Conservation (phyloP, 2,888 invertebrate genomes). For the Nephrotoma guestfalica region DNA sequence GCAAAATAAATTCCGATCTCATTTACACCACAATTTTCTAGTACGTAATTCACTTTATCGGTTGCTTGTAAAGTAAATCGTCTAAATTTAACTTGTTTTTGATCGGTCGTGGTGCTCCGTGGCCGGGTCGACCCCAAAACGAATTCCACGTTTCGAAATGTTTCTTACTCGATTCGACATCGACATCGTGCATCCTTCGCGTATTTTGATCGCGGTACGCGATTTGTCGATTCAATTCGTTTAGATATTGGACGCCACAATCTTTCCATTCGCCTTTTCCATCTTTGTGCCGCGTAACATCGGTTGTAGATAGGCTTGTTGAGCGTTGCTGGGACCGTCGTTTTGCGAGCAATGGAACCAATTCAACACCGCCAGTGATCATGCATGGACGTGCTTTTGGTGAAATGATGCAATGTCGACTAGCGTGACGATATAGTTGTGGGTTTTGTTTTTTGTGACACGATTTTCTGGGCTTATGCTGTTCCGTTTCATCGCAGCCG, state of each 20-base stretch:
- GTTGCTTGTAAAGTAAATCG: slow-evolving; percentile 30
- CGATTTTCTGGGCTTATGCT: not conserved
- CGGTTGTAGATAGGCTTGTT: slow-evolving; percentile 39
- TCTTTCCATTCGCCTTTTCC: slow-evolving; percentile 18
- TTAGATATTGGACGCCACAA: slow-evolving; percentile 33
- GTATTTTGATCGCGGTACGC: slow-evolving; percentile 32
- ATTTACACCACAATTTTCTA: not conserved
- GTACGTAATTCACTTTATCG: slow-evolving; percentile 19
- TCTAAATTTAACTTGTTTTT: slow-evolving; percentile 31
- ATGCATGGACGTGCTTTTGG: slow-evolving; percentile 19
- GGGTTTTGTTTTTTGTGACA: slow-evolving; percentile 19
- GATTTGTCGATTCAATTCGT: slow-evolving; percentile 39
- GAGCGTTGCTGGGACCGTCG: slow-evolving; percentile 41
- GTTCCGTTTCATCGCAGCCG: not conserved
- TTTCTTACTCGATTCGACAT: slow-evolving; percentile 46
- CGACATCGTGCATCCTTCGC: slow-evolving; percentile 29
- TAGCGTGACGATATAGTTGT: slow-evolving; percentile 15
- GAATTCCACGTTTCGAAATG: slow-evolving; percentile 65
- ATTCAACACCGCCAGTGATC: slow-evolving; percentile 53
- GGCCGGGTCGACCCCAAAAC: slow-evolving; percentile 70
- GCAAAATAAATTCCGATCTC: not conserved
- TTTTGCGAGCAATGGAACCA: slow-evolving; percentile 59
- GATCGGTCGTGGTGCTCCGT: slow-evolving; percentile 27
- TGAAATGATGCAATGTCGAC: not conserved
- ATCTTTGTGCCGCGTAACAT: slow-evolving; percentile 27